A percentile compares a stretch with the other conserved stretches of the same genome.
Conservation (phyloP, 1,140 invertebrate species). For the Oreohelix idahoensis region DNA sequence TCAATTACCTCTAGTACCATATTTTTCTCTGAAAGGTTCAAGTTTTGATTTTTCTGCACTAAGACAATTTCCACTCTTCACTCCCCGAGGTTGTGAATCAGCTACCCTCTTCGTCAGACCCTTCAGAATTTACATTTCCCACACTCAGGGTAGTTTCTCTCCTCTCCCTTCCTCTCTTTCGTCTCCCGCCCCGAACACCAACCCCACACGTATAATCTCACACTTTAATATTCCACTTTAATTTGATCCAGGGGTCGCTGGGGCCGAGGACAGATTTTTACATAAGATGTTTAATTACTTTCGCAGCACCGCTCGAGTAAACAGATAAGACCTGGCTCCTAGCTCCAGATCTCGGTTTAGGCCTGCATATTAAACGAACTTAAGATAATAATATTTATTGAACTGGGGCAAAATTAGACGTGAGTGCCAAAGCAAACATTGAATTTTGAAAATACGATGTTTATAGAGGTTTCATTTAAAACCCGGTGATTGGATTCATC, state of each 20-base stretch:
- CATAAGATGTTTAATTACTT: constrained; percentile 20
- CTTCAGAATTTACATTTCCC: background rate
- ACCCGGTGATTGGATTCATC: constrained; percentile 6
- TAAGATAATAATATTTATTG: constrained; percentile 13
- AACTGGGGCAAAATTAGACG: constrained; percentile 7
- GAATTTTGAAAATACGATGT: constrained; percentile 12
- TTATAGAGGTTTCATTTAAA: constrained; percentile 6
- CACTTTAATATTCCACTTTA: constrained; percentile 12
- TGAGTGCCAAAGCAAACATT: constrained; percentile 5
- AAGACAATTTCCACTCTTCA: too few relatives aligned
- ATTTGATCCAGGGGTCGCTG: constrained; percentile 4
- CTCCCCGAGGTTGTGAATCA: too few relatives aligned
- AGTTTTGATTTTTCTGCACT: too few relatives aligned
- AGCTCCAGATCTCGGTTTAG: background rate
- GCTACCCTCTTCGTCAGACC: too few relatives aligned
- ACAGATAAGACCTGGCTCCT: background rate
- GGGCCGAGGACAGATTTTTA: background rate
- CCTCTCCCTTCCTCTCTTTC: background rate
- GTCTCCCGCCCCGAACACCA: background rate
- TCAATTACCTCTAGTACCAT: too few relatives aligned
- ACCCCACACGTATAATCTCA: background rate
- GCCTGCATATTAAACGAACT: background rate
- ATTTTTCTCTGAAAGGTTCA: too few relatives aligned
- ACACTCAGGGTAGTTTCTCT: background rate
- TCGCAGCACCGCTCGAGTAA: background rate